Evolutionary conservation across 2,888 invertebrate species (phyloP).

Genomic region (Malthinus flaveolus): DNA sequence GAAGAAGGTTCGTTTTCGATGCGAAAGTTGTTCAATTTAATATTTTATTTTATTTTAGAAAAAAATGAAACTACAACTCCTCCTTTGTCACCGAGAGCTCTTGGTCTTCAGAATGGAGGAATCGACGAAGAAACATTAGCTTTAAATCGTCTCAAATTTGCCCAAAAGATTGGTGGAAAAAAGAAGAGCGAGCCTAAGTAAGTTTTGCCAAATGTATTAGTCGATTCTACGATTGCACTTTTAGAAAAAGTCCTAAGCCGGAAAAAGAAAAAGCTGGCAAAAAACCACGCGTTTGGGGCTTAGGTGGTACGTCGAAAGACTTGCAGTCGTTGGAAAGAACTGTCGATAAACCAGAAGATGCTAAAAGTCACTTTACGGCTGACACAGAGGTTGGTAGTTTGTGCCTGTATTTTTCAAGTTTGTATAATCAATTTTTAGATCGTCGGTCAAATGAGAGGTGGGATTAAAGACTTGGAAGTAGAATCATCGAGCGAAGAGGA

Average conservation of each 20-base stretch:
- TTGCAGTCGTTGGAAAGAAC: conserved; percentile 79
- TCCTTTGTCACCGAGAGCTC: conserved; percentile 44
- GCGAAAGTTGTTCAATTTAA: neutral
- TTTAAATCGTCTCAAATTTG: conserved; percentile 78
- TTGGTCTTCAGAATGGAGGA: conserved; percentile 47
- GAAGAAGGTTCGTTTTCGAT: conserved; percentile 34
- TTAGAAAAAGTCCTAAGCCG: conserved; percentile 56
- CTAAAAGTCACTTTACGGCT: conserved; percentile 61
- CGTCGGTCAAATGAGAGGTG: conserved; percentile 83
- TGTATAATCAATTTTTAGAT: conserved; percentile 57
- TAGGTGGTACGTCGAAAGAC: conserved; percentile 79
- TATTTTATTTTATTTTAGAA: conserved; percentile 53
- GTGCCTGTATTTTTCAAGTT: neutral
- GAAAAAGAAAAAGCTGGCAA: conserved; percentile 76
- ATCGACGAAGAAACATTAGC: conserved; percentile 70
- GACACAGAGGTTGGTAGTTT: conserved; percentile 62
- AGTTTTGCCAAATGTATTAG: conserved; percentile 33
- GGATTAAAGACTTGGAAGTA: conserved; percentile 80
- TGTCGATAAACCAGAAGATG: conserved; percentile 72
- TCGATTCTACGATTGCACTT: neutral
- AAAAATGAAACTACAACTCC: conserved; percentile 53
- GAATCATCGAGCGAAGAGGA: conserved; percentile 73
- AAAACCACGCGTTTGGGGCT: conserved; percentile 88
- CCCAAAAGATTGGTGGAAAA: conserved; percentile 73
- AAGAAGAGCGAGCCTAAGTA: conserved; percentile 66